phyloP scores from a whole-genome alignment of 1,140 invertebrate species.

The Ostrea denselamellosa region DNA sequence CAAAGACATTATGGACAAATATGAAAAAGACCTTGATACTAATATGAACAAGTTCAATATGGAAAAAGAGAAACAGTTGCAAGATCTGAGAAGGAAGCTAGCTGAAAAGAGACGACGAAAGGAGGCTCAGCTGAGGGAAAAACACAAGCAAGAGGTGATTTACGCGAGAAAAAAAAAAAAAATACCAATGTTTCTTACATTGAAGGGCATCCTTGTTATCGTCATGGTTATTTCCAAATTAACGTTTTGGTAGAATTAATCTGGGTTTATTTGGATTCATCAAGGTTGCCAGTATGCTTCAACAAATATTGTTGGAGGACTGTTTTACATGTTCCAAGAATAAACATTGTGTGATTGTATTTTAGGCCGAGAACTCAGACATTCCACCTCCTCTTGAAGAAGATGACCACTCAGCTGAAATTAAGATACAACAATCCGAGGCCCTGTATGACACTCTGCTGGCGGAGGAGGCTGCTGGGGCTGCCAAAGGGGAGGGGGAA shows the following conservation, averaged over 20 bases:
- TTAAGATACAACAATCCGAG: slow-evolving; percentile 68
- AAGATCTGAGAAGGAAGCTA: slow-evolving; percentile 67
- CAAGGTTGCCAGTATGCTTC: not conserved
- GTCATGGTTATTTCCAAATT: not conserved
- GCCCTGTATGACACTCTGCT: slow-evolving; percentile 64
- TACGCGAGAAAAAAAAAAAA: not conserved
- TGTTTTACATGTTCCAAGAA: too few species aligned
- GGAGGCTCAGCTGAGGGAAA: slow-evolving; percentile 67
- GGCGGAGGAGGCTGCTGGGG: slow-evolving; percentile 67
- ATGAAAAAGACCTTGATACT: slow-evolving; percentile 69
- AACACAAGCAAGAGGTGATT: slow-evolving; percentile 72
- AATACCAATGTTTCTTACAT: not conserved
- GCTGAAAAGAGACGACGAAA: slow-evolving; percentile 68
- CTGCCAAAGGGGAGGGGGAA: slow-evolving; percentile 65
- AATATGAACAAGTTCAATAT: slow-evolving; percentile 63
- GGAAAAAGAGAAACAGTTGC: slow-evolving; percentile 64
- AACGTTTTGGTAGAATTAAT: not conserved
- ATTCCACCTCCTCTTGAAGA: slow-evolving; percentile 65
- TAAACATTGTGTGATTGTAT: not conserved
- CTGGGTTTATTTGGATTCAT: not conserved
- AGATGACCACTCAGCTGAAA: slow-evolving; percentile 61
- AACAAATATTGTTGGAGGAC: not conserved
- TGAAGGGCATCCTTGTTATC: not conserved
- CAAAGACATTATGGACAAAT: slow-evolving; percentile 68
- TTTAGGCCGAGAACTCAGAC: slow-evolving; percentile 68